phyloP scores from a whole-genome alignment of 2,888 invertebrate genomes.

The Cheilosia soror region DNA sequence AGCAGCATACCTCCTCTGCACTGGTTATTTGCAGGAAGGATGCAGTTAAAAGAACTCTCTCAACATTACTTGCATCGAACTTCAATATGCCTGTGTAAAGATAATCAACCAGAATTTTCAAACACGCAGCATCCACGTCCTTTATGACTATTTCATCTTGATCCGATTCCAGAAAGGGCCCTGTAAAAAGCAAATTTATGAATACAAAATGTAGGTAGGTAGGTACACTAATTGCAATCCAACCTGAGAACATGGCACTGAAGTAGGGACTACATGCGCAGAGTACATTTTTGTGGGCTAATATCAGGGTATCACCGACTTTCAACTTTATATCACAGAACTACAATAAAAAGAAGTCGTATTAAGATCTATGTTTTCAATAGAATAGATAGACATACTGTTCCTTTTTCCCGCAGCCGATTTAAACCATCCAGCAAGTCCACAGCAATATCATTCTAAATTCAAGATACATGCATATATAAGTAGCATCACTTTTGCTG shows the following conservation, averaged over 20 bases:
- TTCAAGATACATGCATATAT: neutral
- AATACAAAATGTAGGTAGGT: no score
- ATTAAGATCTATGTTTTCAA: neutral
- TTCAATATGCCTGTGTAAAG: conserved; percentile 78
- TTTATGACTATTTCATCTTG: conserved; percentile 77
- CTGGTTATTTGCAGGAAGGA: conserved; percentile 77
- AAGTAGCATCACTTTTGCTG: neutral
- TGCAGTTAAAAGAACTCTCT: conserved; percentile 77
- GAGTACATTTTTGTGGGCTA: conserved; percentile 78
- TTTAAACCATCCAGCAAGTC: conserved; percentile 45
- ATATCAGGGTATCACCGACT: conserved; percentile 73
- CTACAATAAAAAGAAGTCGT: conserved; percentile 40
- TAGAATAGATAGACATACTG: conserved; percentile 19
- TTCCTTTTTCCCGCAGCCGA: conserved; percentile 34
- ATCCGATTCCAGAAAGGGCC: conserved; percentile 77
- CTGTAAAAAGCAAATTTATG: conserved; percentile 44
- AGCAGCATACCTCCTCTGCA: conserved; percentile 77
- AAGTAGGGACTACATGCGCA: conserved; percentile 79
- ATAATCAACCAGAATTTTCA: conserved; percentile 77
- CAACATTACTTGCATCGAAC: conserved; percentile 76
- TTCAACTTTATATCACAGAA: conserved; percentile 77
- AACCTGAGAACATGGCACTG: conserved; percentile 78
- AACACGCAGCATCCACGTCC: conserved; percentile 76
- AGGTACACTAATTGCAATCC: neutral
- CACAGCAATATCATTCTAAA: conserved; percentile 24